Evolutionary conservation across 2,888 invertebrate genomes (phyloP).

Genomic region (Limulus polyphemus): DNA sequence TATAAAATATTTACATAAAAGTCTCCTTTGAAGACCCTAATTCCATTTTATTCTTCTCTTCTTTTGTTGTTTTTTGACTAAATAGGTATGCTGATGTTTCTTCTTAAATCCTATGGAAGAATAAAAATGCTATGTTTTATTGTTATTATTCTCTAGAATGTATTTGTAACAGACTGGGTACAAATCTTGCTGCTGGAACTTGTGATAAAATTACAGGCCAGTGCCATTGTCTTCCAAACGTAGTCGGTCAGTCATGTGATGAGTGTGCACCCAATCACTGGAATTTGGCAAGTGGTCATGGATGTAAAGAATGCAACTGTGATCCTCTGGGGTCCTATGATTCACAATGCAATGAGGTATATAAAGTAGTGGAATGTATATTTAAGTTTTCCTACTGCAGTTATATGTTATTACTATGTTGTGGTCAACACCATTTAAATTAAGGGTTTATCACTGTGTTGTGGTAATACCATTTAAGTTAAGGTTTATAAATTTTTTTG

Average conservation of each 20-base stretch:
- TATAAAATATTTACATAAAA: too few relatives aligned
- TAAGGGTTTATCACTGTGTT: too few relatives aligned
- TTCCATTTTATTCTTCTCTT: too few relatives aligned
- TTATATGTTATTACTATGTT: not conserved
- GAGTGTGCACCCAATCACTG: slow-evolving; percentile 81
- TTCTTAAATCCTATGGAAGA: too few relatives aligned
- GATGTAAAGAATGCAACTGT: slow-evolving; percentile 86
- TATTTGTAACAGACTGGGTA: slow-evolving; percentile 66
- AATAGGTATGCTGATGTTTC: too few relatives aligned
- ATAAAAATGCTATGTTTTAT: too few relatives aligned
- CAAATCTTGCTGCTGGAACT: slow-evolving; percentile 55
- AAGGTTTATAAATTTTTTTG: too few relatives aligned
- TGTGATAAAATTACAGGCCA: slow-evolving; percentile 73
- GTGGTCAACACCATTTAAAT: not conserved
- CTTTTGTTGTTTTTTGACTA: too few relatives aligned
- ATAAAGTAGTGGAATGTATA: not conserved
- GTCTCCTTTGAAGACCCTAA: too few relatives aligned
- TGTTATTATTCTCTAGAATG: slow-evolving; percentile 47
- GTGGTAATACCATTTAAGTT: too few relatives aligned
- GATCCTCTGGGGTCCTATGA: slow-evolving; percentile 72
- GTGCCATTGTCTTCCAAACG: slow-evolving; percentile 88
- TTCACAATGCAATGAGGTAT: slow-evolving; percentile 65
- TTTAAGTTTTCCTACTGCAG: not conserved
- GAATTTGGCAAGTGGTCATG: slow-evolving; percentile 87
- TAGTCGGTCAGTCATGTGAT: slow-evolving; percentile 76